Evolutionary conservation across 1,140 invertebrate species (phyloP).

Genomic region (Heliconius eleuchia): DNA sequence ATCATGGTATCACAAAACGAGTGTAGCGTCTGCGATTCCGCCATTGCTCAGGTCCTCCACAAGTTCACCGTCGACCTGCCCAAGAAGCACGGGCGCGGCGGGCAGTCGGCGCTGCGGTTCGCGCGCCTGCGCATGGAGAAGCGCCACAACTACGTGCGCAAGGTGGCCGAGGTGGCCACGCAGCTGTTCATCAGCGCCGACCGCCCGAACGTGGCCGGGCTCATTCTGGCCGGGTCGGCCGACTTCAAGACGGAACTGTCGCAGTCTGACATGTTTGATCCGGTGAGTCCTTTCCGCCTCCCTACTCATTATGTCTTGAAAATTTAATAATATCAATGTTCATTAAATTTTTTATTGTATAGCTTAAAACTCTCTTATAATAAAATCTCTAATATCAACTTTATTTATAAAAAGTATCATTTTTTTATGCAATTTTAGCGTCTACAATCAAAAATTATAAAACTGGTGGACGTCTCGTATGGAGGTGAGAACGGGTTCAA

Average conservation of each 20-base stretch:
- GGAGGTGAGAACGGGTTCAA: constrained; percentile 99
- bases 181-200: constrained; percentile 99
- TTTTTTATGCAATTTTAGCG: constrained; percentile 83
- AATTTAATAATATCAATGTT: too few relatives aligned
- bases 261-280: constrained; percentile 99
- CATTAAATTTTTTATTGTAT: too few relatives aligned
- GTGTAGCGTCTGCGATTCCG: too few relatives aligned
- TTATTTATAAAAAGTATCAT: too few relatives aligned
- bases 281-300: constrained; percentile 84
- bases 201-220: constrained; percentile 97
- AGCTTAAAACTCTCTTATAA: too few relatives aligned
- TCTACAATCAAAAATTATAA: constrained; percentile 98
- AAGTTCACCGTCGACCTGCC: constrained; percentile 99
- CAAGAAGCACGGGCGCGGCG: constrained; percentile 99
- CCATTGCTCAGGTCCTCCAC: constrained; percentile 89
- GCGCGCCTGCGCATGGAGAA: constrained; percentile 99
- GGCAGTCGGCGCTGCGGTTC: constrained; percentile 99
- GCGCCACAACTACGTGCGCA: constrained; percentile 99
- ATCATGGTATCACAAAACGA: too few relatives aligned
- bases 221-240: constrained; percentile 99
- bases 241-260: constrained; percentile 99
- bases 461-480: constrained; percentile 99
- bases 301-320: too few relatives aligned
- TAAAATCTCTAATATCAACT: too few relatives aligned
- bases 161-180: constrained; percentile 99